phyloP scores from a whole-genome alignment of 2,888 invertebrate genomes.

The Acronicta alni region DNA sequence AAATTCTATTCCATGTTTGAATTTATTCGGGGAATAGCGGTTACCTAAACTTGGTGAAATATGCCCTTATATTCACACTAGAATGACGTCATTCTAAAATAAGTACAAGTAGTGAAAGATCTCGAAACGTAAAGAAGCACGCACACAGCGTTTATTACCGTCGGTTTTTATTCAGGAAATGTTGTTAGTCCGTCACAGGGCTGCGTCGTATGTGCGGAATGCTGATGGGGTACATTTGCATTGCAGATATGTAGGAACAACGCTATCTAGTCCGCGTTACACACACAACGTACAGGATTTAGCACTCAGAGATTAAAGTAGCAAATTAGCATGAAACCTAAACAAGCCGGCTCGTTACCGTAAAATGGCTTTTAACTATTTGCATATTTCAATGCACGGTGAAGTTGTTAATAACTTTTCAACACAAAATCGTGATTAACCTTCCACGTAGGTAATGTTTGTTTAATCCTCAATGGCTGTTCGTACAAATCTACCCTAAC shows the following conservation, averaged over 20 bases:
- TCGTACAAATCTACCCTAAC: not conserved
- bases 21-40: too few species aligned
- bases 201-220: conserved; percentile 60
- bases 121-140: conserved; percentile 4
- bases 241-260: conserved; percentile 73
- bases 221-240: conserved; percentile 76
- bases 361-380: conserved; percentile 50
- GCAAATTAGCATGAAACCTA: conserved; percentile 72
- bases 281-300: conserved; percentile 67
- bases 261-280: conserved; percentile 62
- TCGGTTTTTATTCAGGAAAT: conserved; percentile 43
- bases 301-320: conserved; percentile 74
- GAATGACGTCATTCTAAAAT: too few species aligned
- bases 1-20: too few species aligned
- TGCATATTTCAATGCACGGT: conserved; percentile 48
- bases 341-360: conserved; percentile 53
- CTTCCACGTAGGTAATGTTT: not conserved
- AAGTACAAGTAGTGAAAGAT: not conserved
- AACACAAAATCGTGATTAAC: conserved; percentile 19
- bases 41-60: too few species aligned
- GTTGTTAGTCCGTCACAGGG: conserved; percentile 60
- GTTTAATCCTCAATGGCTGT: not conserved
- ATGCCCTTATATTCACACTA: too few species aligned
- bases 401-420: conserved; percentile 16
- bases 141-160: conserved; percentile 12